Base-by-base conservation (phyloP, 2,888 invertebrate genomes). In the Diaprepes abbreviatus region DNA sequence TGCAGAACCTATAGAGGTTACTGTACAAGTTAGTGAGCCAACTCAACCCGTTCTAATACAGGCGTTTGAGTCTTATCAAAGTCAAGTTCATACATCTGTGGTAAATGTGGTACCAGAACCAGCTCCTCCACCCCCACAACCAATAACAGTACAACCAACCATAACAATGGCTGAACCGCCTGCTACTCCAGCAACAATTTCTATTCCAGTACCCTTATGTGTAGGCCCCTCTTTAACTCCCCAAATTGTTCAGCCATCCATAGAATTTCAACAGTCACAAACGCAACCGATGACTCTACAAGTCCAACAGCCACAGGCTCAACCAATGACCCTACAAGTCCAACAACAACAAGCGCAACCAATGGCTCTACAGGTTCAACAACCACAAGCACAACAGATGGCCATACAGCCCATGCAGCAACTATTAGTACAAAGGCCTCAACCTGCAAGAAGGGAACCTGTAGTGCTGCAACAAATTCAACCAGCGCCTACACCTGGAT, bases 11-110 rank as follows among this genome's bases (percentile, higher is more conserved):
- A 43, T 54, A 7, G 66, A 55, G 40, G 71, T 55, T 0, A 40
- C 65, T 5, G 55, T 67, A n/a, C 70, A 70, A 59, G 66, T 76
- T 6, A 75, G 70, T 60, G 78, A 80, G 69, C 50, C 66, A 10
- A 48, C 72, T 12, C 78, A 79, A 73, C 81, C 82, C 6, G 77
- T 80, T 33, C 66, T 83, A 3, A 77, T 83, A 62, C 77, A 81
- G 36, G 81, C 83, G 0, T 83, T 78, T 67, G 83, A 83, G 76
- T 80, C 83, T 3, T 82, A 75, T 64, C 82, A 83, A 72, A 83
- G 83, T 71, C 80, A 83, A 74, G 79, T 83, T 12, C 82, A 83
- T 50, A 81, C 82, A 9, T 81, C 82, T 17, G 79, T 82, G 21
- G 72, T 83, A 38, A 83, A 83, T 77, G 38, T 73, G 14, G 58